These are phyloP conservation scores for Mystacornis crossleyi DNA, from an alignment of 2,113 vertebrate genomes.

Conservation along the genomic window DNA sequence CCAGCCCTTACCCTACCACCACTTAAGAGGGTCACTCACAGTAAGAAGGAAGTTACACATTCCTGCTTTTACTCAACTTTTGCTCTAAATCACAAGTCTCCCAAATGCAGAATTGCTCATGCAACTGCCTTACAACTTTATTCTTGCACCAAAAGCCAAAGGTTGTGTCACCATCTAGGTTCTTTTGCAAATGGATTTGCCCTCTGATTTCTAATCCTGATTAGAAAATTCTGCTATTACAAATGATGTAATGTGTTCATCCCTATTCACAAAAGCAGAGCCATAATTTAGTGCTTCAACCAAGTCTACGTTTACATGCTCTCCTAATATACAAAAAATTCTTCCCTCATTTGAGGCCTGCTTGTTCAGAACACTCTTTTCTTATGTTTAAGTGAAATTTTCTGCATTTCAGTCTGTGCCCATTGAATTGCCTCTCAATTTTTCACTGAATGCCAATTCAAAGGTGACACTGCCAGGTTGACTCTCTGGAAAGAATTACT, in stretches of 20 bases:
- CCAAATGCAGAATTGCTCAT: neutral
- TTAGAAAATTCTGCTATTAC: neutral
- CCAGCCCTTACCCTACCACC: neutral
- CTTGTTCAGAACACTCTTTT: neutral
- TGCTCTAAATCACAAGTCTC: neutral
- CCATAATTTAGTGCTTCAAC: neutral
- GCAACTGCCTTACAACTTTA: neutral
- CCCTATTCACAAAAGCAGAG: neutral
- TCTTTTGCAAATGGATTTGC: neutral
- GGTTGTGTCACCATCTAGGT: neutral
- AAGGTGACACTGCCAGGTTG: neutral
- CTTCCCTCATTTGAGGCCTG: neutral
- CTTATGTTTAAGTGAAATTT: neutral
- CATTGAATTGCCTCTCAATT: neutral
- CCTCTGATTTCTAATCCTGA: neutral
- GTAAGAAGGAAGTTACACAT: neutral
- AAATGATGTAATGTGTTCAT: neutral
- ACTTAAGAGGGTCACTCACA: neutral
- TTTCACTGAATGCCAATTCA: neutral
- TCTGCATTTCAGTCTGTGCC: neutral
- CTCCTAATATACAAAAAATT: neutral
- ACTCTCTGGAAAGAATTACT: neutral
- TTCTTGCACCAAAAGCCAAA: neutral
- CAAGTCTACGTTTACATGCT: neutral
- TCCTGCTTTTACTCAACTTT: neutral